Percentiles rank a stretch among this genome's conserved stretches.
Evolutionary conservation across 2,113 vertebrate species (phyloP).

Genomic region (Panthera tigris): DNA sequence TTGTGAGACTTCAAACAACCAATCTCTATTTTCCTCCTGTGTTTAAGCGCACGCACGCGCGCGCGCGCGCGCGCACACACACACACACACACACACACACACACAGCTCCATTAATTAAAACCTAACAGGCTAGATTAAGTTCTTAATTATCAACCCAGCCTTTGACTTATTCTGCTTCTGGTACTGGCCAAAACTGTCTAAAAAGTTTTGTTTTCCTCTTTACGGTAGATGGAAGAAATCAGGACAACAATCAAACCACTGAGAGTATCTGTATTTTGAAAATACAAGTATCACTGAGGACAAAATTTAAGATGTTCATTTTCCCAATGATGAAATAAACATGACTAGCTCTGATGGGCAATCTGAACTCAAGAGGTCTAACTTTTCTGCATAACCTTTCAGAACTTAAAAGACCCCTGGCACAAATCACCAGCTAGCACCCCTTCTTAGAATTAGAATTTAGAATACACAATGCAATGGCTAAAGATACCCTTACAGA

Average conservation of each 20-base stretch:
- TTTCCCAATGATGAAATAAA: slow-evolving; percentile 40
- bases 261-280: not conserved
- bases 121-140: not conserved
- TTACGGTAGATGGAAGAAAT: slow-evolving; percentile 11
- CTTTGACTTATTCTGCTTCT: not conserved
- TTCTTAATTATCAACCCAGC: not conserved
- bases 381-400: slow-evolving; percentile 17
- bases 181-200: not conserved
- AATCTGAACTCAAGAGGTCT: slow-evolving; percentile 24
- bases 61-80: not conserved
- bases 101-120: not conserved
- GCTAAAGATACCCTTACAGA: not conserved
- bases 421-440: not conserved
- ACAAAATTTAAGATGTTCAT: slow-evolving; percentile 34
- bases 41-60: not conserved
- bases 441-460: not conserved
- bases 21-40: not conserved
- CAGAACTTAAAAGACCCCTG: not conserved
- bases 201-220: not conserved
- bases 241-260: slow-evolving; percentile 13
- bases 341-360: not conserved
- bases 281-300: slow-evolving; percentile 37
- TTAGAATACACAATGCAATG: not conserved
- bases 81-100: not conserved
- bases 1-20: slow-evolving; percentile 25